Percentiles rank a stretch among this genome's conserved stretches.
Evolutionary conservation across 2,113 vertebrate species (phyloP).

Genomic region (Sula dactylatra): DNA sequence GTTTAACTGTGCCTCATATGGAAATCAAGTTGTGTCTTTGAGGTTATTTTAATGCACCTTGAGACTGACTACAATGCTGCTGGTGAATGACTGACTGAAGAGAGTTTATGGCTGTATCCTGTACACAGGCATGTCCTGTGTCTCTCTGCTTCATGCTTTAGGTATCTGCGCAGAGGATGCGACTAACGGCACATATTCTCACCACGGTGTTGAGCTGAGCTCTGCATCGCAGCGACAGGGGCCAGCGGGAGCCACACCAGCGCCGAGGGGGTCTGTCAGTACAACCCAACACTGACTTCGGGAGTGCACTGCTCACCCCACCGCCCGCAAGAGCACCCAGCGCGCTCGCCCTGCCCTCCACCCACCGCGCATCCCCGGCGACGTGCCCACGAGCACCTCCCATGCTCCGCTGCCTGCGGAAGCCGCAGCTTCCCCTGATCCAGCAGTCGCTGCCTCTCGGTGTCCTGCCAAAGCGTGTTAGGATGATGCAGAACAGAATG

Average conservation of each 20-base stretch:
- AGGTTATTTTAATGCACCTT: neutral
- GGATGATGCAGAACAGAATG: neutral
- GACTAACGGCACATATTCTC: accelerated
- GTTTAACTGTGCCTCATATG: neutral
- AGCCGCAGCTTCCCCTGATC: neutral
- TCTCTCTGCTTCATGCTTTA: neutral
- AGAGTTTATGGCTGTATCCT: neutral
- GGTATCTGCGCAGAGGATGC: neutral
- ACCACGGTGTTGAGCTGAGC: neutral
- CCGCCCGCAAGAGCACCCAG: neutral
- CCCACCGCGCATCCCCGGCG: accelerated
- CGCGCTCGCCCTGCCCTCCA: neutral
- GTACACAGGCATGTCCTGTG: neutral
- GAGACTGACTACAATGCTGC: neutral
- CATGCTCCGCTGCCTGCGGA: accelerated
- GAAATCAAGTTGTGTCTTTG: neutral
- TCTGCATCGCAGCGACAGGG: neutral
- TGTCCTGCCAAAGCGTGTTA: neutral
- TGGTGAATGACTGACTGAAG: too few relatives aligned
- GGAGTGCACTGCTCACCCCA: neutral
- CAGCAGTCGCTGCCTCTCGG: neutral
- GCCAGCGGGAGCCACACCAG: neutral
- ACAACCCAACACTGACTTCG: neutral
- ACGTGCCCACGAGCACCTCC: neutral
- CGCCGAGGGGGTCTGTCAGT: accelerated